These are phyloP conservation scores for Nymphicus hollandicus DNA, from an alignment of 2,113 vertebrate species.

Conservation along the genomic window DNA sequence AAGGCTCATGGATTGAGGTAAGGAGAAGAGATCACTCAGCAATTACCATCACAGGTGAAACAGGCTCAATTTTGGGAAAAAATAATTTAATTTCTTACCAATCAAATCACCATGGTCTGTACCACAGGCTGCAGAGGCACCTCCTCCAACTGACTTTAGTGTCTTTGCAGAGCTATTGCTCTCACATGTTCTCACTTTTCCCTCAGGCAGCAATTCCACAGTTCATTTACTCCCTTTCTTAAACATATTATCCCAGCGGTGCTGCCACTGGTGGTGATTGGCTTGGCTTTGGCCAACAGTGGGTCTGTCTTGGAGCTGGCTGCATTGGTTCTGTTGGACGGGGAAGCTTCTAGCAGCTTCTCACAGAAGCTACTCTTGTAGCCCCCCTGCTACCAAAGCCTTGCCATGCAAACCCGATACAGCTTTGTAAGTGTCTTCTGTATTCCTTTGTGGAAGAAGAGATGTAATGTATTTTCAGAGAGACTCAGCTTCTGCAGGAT, in stretches of 20 bases:
- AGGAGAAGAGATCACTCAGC: background rate
- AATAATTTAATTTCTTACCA: background rate
- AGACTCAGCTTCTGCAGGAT: conserved; percentile 66
- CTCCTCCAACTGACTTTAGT: background rate
- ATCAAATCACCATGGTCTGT: background rate
- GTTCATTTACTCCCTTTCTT: fast-evolving
- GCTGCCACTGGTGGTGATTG: background rate
- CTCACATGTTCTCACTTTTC: background rate
- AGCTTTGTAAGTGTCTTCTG: conserved; percentile 1
- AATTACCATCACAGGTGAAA: background rate
- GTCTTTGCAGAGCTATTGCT: background rate
- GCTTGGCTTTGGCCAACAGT: fast-evolving
- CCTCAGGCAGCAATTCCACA: background rate
- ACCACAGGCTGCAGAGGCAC: background rate
- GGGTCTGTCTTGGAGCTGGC: fast-evolving
- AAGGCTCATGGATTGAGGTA: fast-evolving
- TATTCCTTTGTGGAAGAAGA: conserved; percentile 8
- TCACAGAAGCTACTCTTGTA: background rate
- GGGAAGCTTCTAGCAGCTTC: background rate
- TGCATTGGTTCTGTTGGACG: background rate
- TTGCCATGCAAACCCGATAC: fast-evolving
- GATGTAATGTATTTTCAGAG: conserved; percentile 27
- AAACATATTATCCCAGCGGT: background rate
- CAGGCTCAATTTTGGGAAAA: background rate
- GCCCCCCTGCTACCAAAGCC: background rate